Conservation (phyloP, 1,140 invertebrate species). For the Drosophila rhopaloa region DNA sequence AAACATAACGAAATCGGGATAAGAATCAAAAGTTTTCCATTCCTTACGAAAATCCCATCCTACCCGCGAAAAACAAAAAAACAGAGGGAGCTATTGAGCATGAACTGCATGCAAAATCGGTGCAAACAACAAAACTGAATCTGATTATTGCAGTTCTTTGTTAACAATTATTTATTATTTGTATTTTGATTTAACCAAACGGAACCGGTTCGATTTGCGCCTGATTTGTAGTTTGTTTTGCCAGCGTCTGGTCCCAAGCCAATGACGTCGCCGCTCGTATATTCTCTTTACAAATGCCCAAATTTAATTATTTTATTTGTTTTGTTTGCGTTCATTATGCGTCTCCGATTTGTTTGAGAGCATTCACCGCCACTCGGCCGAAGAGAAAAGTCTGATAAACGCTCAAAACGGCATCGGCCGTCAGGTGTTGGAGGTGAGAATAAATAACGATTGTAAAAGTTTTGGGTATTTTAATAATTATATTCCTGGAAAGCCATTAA, state of each 20-base stretch:
- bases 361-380: slow-evolving; percentile 26
- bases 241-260: slow-evolving; percentile 3
- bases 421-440: slow-evolving; percentile 14
- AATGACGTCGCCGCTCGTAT: slow-evolving; percentile 21
- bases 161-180: slow-evolving; percentile 35
- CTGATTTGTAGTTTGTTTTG: slow-evolving; percentile 27
- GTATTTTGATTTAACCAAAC: slow-evolving; percentile 38
- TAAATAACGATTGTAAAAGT: neutral
- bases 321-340: slow-evolving; percentile 48
- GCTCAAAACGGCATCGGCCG: neutral
- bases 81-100: neutral
- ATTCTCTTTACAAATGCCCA: slow-evolving; percentile 22
- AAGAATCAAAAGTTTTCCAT: neutral
- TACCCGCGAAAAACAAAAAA: neutral
- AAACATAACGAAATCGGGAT: slow-evolving; percentile 6
- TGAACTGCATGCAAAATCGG: slow-evolving; percentile 16
- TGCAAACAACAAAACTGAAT: slow-evolving; percentile 16
- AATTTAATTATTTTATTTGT: slow-evolving; percentile 27
- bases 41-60: slow-evolving; percentile 11
- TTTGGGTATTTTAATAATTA: neutral
- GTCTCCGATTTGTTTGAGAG: slow-evolving; percentile 41
- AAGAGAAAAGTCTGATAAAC: slow-evolving; percentile 29
- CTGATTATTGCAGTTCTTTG: slow-evolving; percentile 37
- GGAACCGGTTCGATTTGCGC: slow-evolving; percentile 55
- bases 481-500: neutral